These are phyloP conservation scores for Drosophila kambysellisi DNA, from an alignment of 2,888 invertebrate species.

Conservation along the genomic window DNA sequence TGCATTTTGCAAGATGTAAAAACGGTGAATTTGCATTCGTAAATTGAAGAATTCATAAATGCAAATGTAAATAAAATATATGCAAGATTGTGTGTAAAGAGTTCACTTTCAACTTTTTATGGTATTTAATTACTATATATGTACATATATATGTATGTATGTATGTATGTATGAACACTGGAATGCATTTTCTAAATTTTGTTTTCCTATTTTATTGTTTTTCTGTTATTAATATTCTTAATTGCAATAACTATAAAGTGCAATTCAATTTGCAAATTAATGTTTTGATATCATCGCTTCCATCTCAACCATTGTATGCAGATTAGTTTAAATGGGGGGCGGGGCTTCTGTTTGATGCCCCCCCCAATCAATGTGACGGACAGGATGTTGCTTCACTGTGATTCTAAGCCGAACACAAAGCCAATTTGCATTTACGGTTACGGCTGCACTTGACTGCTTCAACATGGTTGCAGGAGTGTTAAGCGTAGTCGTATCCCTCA, in stretches of 20 bases:
- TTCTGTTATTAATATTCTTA: background rate
- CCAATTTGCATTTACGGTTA: conserved; percentile 59
- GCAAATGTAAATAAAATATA: background rate
- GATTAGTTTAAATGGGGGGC: background rate
- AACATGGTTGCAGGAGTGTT: conserved; percentile 9
- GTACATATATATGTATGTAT: too few species aligned
- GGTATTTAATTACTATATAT: too few species aligned
- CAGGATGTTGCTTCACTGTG: conserved; percentile 11
- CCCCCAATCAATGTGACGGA: conserved; percentile 13
- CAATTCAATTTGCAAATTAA: background rate
- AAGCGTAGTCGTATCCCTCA: background rate
- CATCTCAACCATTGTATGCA: too few species aligned
- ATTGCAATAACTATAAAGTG: background rate
- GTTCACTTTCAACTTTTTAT: background rate
- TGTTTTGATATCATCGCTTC: background rate
- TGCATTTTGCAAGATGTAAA: background rate
- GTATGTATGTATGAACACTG: background rate
- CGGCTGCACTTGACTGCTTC: conserved; percentile 22
- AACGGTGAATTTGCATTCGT: background rate
- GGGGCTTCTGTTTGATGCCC: background rate
- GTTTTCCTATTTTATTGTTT: background rate
- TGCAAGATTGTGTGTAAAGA: background rate
- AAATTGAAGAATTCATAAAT: conserved; percentile 2
- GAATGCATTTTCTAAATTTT: background rate
- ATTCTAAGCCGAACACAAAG: conserved; percentile 38